Conservation (phyloP, 2,888 invertebrate species). For the Gerosis bhagava region DNA sequence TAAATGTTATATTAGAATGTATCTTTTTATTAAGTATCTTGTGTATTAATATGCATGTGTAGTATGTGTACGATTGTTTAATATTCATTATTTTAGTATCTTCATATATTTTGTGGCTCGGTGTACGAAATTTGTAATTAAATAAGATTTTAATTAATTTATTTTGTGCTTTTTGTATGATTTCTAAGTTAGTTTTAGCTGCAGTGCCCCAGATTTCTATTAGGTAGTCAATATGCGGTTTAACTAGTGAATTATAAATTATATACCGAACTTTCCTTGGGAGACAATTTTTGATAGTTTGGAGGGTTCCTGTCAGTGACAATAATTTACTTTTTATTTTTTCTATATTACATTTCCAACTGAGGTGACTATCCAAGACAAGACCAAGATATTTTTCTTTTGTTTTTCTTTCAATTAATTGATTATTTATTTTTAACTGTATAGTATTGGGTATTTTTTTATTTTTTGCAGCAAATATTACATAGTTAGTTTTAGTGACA, state of each 20-base stretch:
- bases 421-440: background rate
- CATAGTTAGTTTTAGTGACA: background rate
- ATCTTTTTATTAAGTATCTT: slow-evolving; percentile 23
- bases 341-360: slow-evolving; percentile 11
- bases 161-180: slow-evolving; percentile 17
- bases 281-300: slow-evolving; percentile 21
- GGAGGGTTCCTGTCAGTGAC: slow-evolving; percentile 20
- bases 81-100: slow-evolving; percentile 19
- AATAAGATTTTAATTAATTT: slow-evolving; percentile 17
- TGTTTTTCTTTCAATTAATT: background rate
- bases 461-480: background rate
- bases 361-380: slow-evolving; percentile 4
- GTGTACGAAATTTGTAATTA: slow-evolving; percentile 11
- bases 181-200: slow-evolving; percentile 4
- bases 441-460: slow-evolving; percentile 1
- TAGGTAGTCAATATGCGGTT: slow-evolving; percentile 30
- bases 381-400: slow-evolving; percentile 9
- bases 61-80: slow-evolving; percentile 18
- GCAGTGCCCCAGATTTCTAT: slow-evolving; percentile 16
- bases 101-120: slow-evolving; percentile 6
- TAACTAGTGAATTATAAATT: slow-evolving; percentile 29
- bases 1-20: slow-evolving; percentile 14
- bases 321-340: slow-evolving; percentile 6
- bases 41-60: slow-evolving; percentile 19
- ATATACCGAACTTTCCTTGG: slow-evolving; percentile 9